Conservation (phyloP, 2,797 vertebrate genomes). For the Sebastes flavidus region DNA sequence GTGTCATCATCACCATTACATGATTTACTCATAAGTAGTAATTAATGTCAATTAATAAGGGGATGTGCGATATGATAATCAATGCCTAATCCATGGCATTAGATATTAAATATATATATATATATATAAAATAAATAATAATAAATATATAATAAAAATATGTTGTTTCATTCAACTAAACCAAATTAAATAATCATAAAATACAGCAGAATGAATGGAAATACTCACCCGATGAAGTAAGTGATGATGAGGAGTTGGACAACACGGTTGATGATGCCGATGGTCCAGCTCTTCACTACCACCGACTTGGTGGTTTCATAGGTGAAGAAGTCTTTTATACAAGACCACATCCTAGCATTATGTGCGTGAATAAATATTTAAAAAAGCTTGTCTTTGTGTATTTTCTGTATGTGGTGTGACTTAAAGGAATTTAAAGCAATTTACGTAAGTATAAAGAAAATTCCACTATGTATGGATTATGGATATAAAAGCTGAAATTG, state of each 20-base stretch:
- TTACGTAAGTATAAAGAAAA: not conserved
- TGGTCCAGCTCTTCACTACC: slow-evolving; percentile 93
- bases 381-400: not conserved
- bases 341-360: slow-evolving; percentile 69
- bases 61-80: not conserved
- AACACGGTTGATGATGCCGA: slow-evolving; percentile 89
- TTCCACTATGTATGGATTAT: not conserved
- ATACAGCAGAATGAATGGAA: not conserved
- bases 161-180: not conserved
- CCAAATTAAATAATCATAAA: not conserved
- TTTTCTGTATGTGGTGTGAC: not conserved
- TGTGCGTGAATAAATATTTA: not conserved
- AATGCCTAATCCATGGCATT: not conserved
- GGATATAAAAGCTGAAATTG: not conserved
- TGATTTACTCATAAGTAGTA: not conserved
- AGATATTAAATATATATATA: not conserved
- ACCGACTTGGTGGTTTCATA: slow-evolving; percentile 94
- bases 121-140: not conserved
- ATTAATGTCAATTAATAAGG: not conserved
- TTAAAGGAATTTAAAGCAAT: not conserved
- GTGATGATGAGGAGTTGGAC: slow-evolving; percentile 93
- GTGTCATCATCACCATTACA: not conserved
- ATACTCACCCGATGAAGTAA: slow-evolving; percentile 92
- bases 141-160: too few relatives aligned
- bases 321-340: slow-evolving; percentile 87